Conservation (phyloP, 2,797 vertebrate genomes). For the Carcharodon carcharias region DNA sequence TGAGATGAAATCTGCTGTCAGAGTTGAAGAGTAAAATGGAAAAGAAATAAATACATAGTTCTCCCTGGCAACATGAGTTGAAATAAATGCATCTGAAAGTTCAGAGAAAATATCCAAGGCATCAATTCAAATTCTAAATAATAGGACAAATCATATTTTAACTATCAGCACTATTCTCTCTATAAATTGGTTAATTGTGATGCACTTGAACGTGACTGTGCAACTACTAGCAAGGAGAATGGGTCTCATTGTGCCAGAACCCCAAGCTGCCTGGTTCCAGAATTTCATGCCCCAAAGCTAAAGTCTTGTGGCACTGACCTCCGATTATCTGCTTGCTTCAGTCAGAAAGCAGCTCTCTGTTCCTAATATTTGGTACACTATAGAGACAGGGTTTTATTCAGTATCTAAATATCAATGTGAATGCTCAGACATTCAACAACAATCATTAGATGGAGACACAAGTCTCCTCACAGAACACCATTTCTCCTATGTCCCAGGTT, state of each 20-base stretch:
- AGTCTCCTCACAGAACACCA: not conserved
- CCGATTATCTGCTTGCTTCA: not conserved
- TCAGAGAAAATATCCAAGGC: not conserved
- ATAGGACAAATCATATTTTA: not conserved
- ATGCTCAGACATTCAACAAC: not conserved
- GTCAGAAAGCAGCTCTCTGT: conserved; percentile 30
- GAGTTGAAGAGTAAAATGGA: not conserved
- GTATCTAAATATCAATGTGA: not conserved
- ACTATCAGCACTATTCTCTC: not conserved
- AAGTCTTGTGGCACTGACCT: conserved; percentile 12
- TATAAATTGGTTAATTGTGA: conserved; percentile 26
- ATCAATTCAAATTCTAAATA: conserved; percentile 17
- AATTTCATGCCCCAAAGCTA: conserved; percentile 16
- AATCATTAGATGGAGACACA: not conserved
- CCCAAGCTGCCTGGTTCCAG: not conserved
- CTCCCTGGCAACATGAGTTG: not conserved
- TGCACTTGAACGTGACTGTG: not conserved
- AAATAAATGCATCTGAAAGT: not conserved
- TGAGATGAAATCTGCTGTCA: not conserved
- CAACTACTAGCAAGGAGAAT: conserved; percentile 3
- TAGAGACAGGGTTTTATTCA: conserved; percentile 20
- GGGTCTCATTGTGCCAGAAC: conserved; percentile 8
- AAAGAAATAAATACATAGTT: not conserved
- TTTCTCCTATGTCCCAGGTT: not conserved
- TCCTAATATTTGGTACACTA: not conserved